Evolutionary conservation across 2,797 vertebrate genomes (phyloP).

Genomic region (Sparidentex hasta): DNA sequence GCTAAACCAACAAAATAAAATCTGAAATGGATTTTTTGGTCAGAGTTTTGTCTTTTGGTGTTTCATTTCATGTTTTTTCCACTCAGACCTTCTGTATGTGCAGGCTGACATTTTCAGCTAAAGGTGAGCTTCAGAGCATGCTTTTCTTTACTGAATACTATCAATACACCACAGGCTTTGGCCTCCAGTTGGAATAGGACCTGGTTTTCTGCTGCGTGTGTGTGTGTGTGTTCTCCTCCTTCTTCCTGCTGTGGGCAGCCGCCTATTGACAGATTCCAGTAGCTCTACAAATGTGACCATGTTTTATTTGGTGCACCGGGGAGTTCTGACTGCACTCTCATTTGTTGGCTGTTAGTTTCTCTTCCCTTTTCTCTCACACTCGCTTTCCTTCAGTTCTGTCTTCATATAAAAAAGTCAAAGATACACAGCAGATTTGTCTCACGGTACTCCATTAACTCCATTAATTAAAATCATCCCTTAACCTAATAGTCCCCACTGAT

Average conservation of each 20-base stretch:
- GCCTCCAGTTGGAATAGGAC: constrained; percentile 28
- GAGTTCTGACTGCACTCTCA: background rate
- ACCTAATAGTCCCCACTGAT: background rate
- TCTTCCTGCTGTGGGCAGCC: constrained; percentile 34
- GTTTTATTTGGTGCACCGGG: constrained; percentile 33
- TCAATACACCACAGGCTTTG: constrained; percentile 51
- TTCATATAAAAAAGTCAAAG: background rate
- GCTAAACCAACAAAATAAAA: background rate
- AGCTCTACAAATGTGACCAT: constrained; percentile 33
- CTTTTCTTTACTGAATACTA: constrained; percentile 47
- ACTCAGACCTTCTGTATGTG: constrained; percentile 34
- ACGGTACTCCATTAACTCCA: background rate
- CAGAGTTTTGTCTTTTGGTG: constrained; percentile 10
- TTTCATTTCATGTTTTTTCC: constrained; percentile 19
- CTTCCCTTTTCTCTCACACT: background rate
- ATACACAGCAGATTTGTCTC: background rate
- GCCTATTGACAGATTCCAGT: constrained; percentile 46
- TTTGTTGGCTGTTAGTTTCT: constrained; percentile 10
- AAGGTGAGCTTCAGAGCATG: constrained; percentile 45
- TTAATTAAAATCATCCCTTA: background rate
- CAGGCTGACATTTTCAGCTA: constrained; percentile 52
- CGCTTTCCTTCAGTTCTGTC: background rate
- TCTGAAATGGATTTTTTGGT: constrained; percentile 26
- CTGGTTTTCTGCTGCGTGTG: constrained; percentile 9
- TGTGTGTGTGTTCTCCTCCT: background rate